A percentile compares a stretch with the other conserved stretches of the same genome.
Evolutionary conservation across 2,113 vertebrate species (phyloP).

Genomic region (Boulengerochromis microlepis): DNA sequence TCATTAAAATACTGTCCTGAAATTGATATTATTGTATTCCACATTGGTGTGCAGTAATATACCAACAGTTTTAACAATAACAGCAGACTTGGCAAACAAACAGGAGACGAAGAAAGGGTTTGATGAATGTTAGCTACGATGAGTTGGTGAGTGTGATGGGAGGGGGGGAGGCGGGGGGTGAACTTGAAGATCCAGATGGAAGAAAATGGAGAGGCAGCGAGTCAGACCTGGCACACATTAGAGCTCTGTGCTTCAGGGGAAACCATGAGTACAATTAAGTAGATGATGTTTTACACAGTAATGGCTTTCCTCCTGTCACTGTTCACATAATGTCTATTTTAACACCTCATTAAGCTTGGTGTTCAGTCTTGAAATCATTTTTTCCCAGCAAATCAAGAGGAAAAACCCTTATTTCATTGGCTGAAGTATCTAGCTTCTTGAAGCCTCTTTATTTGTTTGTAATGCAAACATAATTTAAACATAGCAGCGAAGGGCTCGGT

Average conservation of each 20-base stretch:
- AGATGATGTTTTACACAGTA: constrained; percentile 31
- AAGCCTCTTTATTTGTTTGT: neutral
- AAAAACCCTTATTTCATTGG: neutral
- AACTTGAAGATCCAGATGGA: neutral
- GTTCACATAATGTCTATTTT: neutral
- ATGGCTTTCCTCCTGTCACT: constrained; percentile 33
- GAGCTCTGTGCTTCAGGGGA: constrained; percentile 24
- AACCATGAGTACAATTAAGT: constrained; percentile 38
- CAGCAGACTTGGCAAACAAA: neutral
- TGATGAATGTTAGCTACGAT: neutral
- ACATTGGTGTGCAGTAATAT: neutral
- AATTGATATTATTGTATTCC: neutral
- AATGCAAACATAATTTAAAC: neutral
- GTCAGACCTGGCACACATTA: constrained; percentile 2
- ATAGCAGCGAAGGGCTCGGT: neutral
- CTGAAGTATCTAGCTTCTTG: neutral
- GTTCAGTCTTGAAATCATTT: neutral
- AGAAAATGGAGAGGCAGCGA: neutral
- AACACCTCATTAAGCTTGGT: neutral
- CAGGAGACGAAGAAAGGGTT: neutral
- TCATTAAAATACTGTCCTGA: neutral
- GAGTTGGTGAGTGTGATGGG: neutral
- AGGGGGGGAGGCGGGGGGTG: neutral
- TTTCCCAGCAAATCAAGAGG: neutral
- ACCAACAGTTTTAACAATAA: neutral